phyloP scores from a whole-genome alignment of 2,888 invertebrate species.

The Druceiella hillmani region DNA sequence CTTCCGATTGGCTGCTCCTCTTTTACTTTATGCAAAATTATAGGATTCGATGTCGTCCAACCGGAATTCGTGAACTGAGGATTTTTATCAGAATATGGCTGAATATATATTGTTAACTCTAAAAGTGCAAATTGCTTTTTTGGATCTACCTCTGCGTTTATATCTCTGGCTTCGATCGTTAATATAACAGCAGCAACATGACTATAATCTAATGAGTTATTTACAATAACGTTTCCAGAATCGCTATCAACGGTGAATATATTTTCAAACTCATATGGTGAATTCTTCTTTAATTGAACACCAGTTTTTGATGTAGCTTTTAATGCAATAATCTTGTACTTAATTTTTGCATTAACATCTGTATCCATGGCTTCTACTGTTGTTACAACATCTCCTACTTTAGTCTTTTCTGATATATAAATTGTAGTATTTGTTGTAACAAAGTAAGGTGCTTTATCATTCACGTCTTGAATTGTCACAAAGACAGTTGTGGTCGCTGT shows the following conservation, averaged over 20 bases:
- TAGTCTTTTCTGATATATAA: slow-evolving; percentile 66
- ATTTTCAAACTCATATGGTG: slow-evolving; percentile 58
- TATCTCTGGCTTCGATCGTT: slow-evolving; percentile 63
- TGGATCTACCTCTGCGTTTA: slow-evolving; percentile 62
- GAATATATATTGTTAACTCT: slow-evolving; percentile 72
- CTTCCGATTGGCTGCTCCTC: slow-evolving; percentile 75
- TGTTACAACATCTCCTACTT: slow-evolving; percentile 56
- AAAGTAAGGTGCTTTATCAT: slow-evolving; percentile 78
- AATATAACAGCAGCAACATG: slow-evolving; percentile 68
- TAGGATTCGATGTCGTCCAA: slow-evolving; percentile 66
- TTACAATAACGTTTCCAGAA: slow-evolving; percentile 64
- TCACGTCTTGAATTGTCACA: slow-evolving; percentile 68
- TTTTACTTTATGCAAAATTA: slow-evolving; percentile 60
- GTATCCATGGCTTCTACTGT: slow-evolving; percentile 65
- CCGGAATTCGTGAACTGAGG: slow-evolving; percentile 67
- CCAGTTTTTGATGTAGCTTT: slow-evolving; percentile 72
- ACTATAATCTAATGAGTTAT: slow-evolving; percentile 64
- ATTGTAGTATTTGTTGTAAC: slow-evolving; percentile 55
- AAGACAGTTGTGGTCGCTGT: slow-evolving; percentile 73
- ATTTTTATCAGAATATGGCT: slow-evolving; percentile 71
- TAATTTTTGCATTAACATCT: slow-evolving; percentile 61
- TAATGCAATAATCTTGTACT: slow-evolving; percentile 63
- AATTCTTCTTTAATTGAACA: slow-evolving; percentile 56
- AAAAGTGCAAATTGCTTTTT: slow-evolving; percentile 59
- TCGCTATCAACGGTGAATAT: slow-evolving; percentile 65